Base-by-base conservation (phyloP, 2,113 vertebrate species). In the Ammodytes dubius region DNA sequence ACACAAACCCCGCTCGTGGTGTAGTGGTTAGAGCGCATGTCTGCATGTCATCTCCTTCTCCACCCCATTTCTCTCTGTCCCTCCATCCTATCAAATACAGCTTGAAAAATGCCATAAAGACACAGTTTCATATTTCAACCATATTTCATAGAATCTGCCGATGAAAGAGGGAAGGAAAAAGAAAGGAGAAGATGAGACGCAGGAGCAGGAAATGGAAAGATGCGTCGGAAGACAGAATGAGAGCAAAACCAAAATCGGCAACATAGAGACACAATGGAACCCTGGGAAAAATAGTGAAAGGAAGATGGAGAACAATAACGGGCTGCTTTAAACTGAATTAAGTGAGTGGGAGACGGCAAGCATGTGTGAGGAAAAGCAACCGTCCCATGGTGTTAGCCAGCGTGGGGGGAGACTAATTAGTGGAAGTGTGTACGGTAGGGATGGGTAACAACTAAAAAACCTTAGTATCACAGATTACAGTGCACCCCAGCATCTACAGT, bases 381-480 rank as follows among this genome's bases (percentile, higher is more conserved):
- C 11, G 60, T 81, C 88, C 87, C 7, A 85, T 43, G 58, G 83
- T 64, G 89, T 69, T 57, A 60, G 87, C 65, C 84, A 76, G 85
- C 84, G 79, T 77, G 86, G 85, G 79, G 80, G 87, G 76, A 78
- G 86, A 71, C 89, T 92, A 93, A 94, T 92, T 91, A 89, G 27
- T 27, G 92, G 67, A 83, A 65, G 65, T 63, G 88, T 84, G 79
- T 8, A 42, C 74, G 27, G 27, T 27, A 27, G 27, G 27, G 27
- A 1, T 56, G 42, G 9, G 37, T 11, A 71, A 27, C 53, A 66
- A 53, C 52, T 4, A 19, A 42, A 54, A 27, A 75, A 6, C 17
- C 15, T 7, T 7, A 5, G 27, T 14, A n/a, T 46, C 42, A 39
- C 19, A 13, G 7, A 46, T 5, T 19, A 46, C 0, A 12, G 52